Evolutionary conservation across 2,888 invertebrate species (phyloP).

Genomic region (Nemotelus nigrinus): DNA sequence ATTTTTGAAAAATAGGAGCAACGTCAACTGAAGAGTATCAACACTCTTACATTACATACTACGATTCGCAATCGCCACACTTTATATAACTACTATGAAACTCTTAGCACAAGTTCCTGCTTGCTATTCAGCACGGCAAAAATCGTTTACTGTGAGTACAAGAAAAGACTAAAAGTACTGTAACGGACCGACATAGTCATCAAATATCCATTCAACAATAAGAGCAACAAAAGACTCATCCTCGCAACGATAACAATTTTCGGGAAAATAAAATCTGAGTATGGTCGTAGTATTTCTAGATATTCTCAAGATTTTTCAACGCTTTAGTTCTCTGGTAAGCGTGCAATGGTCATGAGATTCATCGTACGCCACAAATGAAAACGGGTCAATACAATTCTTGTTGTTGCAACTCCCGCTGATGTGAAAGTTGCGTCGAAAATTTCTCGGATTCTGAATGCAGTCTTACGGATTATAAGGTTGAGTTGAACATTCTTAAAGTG

Average conservation of each 20-base stretch:
- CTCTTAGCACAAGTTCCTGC: no score
- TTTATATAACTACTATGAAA: no score
- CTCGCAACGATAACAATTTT: slow-evolving; percentile 46
- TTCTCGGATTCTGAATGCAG: no score
- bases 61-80: no score
- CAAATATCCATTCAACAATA: slow-evolving; percentile 28
- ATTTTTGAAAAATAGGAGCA: no score
- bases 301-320: neutral
- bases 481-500: no score
- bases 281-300: slow-evolving; percentile 21
- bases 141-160: neutral
- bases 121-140: no score
- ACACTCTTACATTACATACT: neutral
- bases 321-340: slow-evolving; percentile 16
- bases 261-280: slow-evolving; percentile 48
- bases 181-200: slow-evolving; percentile 41
- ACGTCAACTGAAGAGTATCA: no score
- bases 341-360: slow-evolving; percentile 48
- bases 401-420: no score
- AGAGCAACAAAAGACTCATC: slow-evolving; percentile 35
- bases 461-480: no score
- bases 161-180: neutral
- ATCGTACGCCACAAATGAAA: slow-evolving; percentile 46
- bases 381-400: slow-evolving; percentile 16
- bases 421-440: no score